Evolutionary conservation across 2,797 vertebrate species (phyloP).

Genomic region (Sebastes iracundus): DNA sequence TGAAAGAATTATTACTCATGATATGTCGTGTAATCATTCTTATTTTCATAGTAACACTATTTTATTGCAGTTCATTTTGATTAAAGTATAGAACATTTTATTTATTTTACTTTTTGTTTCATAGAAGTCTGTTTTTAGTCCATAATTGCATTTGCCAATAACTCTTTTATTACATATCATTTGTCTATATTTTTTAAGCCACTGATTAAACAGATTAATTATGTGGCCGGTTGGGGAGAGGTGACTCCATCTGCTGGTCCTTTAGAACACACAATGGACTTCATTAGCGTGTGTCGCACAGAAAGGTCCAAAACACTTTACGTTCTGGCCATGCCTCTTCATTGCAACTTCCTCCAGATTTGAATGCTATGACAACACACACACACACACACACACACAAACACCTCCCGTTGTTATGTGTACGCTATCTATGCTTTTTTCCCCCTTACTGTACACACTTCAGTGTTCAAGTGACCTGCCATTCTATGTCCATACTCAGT

Average conservation of each 20-base stretch:
- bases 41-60: not conserved
- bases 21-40: not conserved
- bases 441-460: not conserved
- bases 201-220: not conserved
- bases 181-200: not conserved
- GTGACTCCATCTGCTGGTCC: not conserved
- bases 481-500: conserved; percentile 18
- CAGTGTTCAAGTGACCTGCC: conserved; percentile 16
- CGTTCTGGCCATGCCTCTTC: not conserved
- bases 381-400: not conserved
- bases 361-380: not conserved
- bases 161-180: not conserved
- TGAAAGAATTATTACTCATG: not conserved
- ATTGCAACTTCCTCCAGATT: conserved; percentile 1
- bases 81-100: not conserved
- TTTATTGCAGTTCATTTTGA: not conserved
- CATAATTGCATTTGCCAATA: not conserved
- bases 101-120: not conserved
- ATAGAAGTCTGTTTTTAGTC: not conserved
- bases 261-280: not conserved
- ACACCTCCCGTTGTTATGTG: not conserved
- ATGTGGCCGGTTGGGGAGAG: not conserved
- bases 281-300: not conserved
- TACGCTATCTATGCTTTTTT: not conserved
- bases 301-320: not conserved